Conservation (phyloP, 1,140 invertebrate species). For the Rhagoletis zephyria region DNA sequence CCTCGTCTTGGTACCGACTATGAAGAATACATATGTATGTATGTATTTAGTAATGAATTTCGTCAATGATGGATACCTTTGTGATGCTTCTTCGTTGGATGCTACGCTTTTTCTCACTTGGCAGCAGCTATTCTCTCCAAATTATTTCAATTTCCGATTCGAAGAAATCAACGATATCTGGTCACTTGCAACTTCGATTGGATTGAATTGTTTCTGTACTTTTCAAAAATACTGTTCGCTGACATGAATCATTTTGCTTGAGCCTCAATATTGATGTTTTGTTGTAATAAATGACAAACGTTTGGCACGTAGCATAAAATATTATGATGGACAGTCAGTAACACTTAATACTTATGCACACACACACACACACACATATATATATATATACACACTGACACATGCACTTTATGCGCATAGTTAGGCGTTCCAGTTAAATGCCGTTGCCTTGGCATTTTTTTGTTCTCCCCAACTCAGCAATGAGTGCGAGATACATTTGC, state of each 20-base stretch:
- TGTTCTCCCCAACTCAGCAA: background rate
- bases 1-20: too few species aligned
- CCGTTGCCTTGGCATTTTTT: constrained; percentile 36
- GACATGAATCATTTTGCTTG: constrained; percentile 8
- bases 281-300: constrained; percentile 34
- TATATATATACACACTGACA: background rate
- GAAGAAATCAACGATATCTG: too few species aligned
- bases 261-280: constrained; percentile 32
- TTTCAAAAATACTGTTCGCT: background rate
- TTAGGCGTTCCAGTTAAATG: constrained; percentile 43
- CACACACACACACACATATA: background rate
- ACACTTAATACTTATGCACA: constrained; percentile 6
- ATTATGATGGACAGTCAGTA: constrained; percentile 42
- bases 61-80: too few species aligned
- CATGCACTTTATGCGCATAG: background rate
- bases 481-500: constrained; percentile 42
- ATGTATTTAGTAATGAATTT: too few species aligned
- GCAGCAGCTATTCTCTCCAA: too few species aligned
- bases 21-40: too few species aligned
- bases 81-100: too few species aligned
- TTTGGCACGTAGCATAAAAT: constrained; percentile 36
- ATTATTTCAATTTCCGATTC: too few species aligned
- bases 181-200: too few species aligned
- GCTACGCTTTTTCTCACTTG: too few species aligned
- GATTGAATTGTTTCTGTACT: background rate